Base-by-base conservation (phyloP, 2,888 invertebrate genomes). In the Caenorhabditis japonica region DNA sequence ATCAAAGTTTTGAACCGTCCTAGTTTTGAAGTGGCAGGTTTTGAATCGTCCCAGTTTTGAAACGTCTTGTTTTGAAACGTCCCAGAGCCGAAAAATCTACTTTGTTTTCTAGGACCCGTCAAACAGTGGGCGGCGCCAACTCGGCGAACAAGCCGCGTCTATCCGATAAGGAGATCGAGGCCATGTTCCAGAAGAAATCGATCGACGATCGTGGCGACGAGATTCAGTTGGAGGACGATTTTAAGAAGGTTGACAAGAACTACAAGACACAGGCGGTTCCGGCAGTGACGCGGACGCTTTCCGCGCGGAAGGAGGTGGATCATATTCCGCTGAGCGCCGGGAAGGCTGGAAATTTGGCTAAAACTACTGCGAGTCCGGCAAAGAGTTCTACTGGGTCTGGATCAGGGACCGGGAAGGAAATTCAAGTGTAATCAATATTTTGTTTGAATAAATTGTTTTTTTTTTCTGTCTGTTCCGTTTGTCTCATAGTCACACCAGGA, bases 151-250 rank as follows among this genome's bases (percentile, higher is more conserved):
- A 39, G 30, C 30, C 21, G 12, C 51, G 58, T 53, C 47, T 71
- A 64, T 53, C 77, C 0, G 33, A 73, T 7, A 71, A 77, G 46
- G 52, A 77, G 43, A 19, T 77, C 7, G 72, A 69, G 36, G 68
- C 51, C 8, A 52, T 62, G 60, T 77, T 75, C 72, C n/a, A n/a
- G n/a, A 73, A 61, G 17, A 72, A 75, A 21, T 59, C 66, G 10
- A 73, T 75, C 10, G 77, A 75, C 33, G 77, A 77, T 56, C 36
- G 49, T n/a, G 64, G 73, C 34, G 71, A 75, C 38, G 75, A 75
- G 47, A 75, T 75, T 39, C 70, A 75, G 44, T 25, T 75, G 51
- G 75, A 75, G 38, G 71, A 43, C 25, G 75, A 75, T 21, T 75
- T 75, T 58, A 75, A 75, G 49, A 75, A 75, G 21, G 34, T 75